Evolutionary conservation across 2,797 vertebrate species (phyloP).

Genomic region (Myoxocephalus aenaeus): DNA sequence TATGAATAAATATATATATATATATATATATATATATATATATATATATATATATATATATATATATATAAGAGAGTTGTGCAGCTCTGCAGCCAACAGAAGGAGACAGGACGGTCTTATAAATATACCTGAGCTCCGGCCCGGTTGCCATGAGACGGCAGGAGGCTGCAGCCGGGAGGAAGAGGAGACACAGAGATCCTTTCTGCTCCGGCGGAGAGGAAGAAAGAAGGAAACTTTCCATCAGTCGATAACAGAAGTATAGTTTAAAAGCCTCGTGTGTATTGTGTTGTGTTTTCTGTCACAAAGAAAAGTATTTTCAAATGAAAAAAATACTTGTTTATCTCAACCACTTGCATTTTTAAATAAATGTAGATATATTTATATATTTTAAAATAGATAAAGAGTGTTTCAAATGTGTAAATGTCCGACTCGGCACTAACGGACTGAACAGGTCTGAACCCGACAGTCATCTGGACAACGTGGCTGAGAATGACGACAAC

Average conservation of each 20-base stretch:
- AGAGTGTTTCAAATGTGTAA: background rate
- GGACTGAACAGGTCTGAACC: background rate
- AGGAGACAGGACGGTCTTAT: background rate
- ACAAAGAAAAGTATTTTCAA: background rate
- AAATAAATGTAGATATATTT: background rate
- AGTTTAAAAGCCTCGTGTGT: background rate
- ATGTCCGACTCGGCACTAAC: too few species aligned
- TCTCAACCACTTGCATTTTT: background rate
- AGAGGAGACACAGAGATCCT: slow-evolving; percentile 15
- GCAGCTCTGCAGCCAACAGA: background rate
- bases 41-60: too few species aligned
- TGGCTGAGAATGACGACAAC: slow-evolving; percentile 26
- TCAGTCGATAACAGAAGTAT: background rate
- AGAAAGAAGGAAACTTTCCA: slow-evolving; percentile 18
- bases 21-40: too few species aligned
- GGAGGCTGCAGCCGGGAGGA: slow-evolving; percentile 48
- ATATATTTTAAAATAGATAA: background rate
- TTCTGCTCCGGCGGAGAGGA: slow-evolving; percentile 40
- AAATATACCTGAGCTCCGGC: background rate
- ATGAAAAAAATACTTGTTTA: background rate
- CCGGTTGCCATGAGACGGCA: slow-evolving; percentile 54
- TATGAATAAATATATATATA: too few species aligned
- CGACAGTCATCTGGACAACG: slow-evolving; percentile 10
- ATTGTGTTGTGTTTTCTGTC: too few species aligned
- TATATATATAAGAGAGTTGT: background rate